Percentiles rank a stretch among this genome's conserved stretches.
These are phyloP conservation scores for Steatocranus sp. DNA, from an alignment of 2,797 vertebrate genomes.

Conservation along the genomic window DNA sequence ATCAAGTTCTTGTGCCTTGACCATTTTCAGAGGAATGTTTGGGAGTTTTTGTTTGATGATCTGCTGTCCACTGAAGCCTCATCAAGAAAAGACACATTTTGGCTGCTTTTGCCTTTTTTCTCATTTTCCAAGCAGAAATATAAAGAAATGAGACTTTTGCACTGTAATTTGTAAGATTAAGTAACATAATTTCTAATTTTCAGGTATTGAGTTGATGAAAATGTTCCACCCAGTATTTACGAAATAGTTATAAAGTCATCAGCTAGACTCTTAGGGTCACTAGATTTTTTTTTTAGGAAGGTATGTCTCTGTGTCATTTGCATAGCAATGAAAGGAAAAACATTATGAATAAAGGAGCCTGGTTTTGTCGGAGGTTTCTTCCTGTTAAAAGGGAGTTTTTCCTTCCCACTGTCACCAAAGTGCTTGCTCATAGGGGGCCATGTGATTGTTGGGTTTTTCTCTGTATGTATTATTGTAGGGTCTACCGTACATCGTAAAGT, in stretches of 20 bases:
- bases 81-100: neutral
- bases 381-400: neutral
- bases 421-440: neutral
- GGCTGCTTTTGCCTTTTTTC: neutral
- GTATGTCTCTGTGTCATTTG: neutral
- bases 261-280: neutral
- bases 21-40: neutral
- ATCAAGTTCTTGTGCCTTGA: neutral
- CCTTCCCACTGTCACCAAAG: neutral
- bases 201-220: neutral
- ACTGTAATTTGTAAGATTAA: neutral
- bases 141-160: neutral
- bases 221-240: accelerated
- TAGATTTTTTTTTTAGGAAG: neutral
- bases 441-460: neutral
- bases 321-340: neutral
- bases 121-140: neutral
- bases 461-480: neutral
- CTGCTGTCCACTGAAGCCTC: neutral
- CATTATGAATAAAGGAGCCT: neutral
- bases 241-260: neutral
- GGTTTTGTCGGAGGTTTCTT: accelerated
- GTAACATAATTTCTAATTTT: neutral
- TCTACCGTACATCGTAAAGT: accelerated
- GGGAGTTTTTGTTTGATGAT: neutral